These are phyloP conservation scores for Alcedo quadribrachys DNA, from an alignment of 2,797 vertebrate species.

Conservation along the genomic window DNA sequence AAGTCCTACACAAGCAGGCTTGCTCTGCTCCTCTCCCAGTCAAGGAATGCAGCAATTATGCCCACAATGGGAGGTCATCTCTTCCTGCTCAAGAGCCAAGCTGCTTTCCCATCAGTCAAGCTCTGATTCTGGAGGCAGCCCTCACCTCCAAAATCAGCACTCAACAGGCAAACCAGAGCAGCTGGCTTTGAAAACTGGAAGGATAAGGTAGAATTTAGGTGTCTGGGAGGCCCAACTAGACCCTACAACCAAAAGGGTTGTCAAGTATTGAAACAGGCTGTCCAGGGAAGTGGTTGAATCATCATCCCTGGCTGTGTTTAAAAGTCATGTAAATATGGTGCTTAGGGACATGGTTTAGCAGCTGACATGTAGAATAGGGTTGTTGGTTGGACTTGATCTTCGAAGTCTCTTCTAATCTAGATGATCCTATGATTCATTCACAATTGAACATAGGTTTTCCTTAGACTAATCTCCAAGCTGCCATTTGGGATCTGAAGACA, in stretches of 20 bases:
- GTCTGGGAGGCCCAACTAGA: background rate
- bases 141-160: background rate
- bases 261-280: background rate
- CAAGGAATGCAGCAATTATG: constrained; percentile 50
- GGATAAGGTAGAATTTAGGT: background rate
- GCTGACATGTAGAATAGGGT: background rate
- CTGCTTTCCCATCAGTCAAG: background rate
- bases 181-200: background rate
- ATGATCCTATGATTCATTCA: background rate
- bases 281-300: background rate
- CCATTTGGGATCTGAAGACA: background rate
- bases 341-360: background rate
- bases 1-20: constrained; percentile 40
- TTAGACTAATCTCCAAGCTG: background rate
- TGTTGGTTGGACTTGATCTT: background rate
- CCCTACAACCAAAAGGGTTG: background rate
- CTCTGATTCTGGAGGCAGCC: background rate
- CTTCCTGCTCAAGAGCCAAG: background rate
- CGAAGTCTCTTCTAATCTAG: background rate
- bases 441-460: background rate
- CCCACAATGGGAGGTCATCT: background rate
- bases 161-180: background rate
- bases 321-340: background rate
- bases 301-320: background rate
- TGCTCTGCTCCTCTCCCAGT: constrained; percentile 39